These are phyloP conservation scores for Zaprionus ornatus DNA, from an alignment of 1,140 invertebrate species.

Conservation along the genomic window DNA sequence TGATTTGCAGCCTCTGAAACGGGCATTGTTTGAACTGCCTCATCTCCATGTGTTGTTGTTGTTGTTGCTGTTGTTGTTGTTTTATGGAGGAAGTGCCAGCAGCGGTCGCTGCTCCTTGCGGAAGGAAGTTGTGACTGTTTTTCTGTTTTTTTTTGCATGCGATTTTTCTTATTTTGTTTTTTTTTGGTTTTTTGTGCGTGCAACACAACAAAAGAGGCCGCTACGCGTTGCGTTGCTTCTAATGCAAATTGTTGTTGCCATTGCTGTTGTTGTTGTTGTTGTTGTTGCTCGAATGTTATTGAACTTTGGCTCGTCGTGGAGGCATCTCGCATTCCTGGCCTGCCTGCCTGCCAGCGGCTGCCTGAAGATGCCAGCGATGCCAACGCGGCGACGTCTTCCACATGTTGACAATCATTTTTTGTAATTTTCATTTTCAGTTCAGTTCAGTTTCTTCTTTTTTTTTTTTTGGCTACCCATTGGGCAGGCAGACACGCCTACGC, in stretches of 20 bases:
- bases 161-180: background rate
- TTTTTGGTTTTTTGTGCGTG: constrained; percentile 9
- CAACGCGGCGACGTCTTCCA: constrained; percentile 59
- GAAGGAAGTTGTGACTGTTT: constrained; percentile 68
- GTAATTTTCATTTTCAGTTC: constrained; percentile 19
- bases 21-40: background rate
- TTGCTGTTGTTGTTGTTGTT: constrained; percentile 22
- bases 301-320: constrained; percentile 43
- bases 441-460: too few relatives aligned
- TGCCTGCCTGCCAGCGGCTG: background rate
- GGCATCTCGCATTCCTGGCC: constrained; percentile 4
- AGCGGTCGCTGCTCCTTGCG: constrained; percentile 37
- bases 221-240: background rate
- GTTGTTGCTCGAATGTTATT: constrained; percentile 59
- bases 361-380: constrained; percentile 27
- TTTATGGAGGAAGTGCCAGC: constrained; percentile 50
- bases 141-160: constrained; percentile 2
- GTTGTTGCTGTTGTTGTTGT: constrained; percentile 4
- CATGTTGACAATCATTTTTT: constrained; percentile 65
- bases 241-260: constrained; percentile 58
- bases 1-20: background rate
- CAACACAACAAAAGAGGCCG: constrained; percentile 26
- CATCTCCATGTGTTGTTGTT: background rate
- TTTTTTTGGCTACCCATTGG: constrained; percentile 22
- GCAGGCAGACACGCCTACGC: constrained; percentile 35